Percentiles rank a stretch among this genome's conserved stretches.
Evolutionary conservation across 2,113 vertebrate genomes (phyloP).

Genomic region (Formicarius rufipectus): DNA sequence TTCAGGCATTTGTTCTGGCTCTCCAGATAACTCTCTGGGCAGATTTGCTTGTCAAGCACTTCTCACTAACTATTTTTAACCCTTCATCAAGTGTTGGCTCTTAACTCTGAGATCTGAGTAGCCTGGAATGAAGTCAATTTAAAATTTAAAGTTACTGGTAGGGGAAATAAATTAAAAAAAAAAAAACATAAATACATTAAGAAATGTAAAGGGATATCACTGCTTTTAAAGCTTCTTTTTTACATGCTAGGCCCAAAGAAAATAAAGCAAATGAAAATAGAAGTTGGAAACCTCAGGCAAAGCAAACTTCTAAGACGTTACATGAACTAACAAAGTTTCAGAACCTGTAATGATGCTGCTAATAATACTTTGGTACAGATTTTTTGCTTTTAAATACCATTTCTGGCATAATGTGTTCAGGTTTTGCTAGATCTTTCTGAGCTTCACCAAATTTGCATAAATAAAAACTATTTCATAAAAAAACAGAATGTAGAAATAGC

Average conservation of each 20-base stretch:
- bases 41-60: conserved; percentile 72
- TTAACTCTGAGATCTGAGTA: conserved; percentile 58
- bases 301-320: neutral
- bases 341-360: neutral
- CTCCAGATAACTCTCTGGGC: conserved; percentile 71
- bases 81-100: conserved; percentile 70
- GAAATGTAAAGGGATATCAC: neutral
- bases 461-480: neutral
- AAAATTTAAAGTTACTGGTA: conserved; percentile 48
- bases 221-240: neutral
- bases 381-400: neutral
- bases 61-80: conserved; percentile 80
- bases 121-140: conserved; percentile 62
- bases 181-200: neutral
- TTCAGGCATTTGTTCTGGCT: conserved; percentile 74
- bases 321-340: neutral
- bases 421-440: neutral
- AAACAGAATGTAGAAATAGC: neutral
- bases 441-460: neutral
- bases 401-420: neutral
- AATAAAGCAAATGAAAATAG: neutral
- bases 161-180: neutral
- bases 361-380: neutral
- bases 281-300: neutral
- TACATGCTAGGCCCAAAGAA: neutral